phyloP scores from a whole-genome alignment of 2,797 vertebrate species.

The Sebastes itinus region DNA sequence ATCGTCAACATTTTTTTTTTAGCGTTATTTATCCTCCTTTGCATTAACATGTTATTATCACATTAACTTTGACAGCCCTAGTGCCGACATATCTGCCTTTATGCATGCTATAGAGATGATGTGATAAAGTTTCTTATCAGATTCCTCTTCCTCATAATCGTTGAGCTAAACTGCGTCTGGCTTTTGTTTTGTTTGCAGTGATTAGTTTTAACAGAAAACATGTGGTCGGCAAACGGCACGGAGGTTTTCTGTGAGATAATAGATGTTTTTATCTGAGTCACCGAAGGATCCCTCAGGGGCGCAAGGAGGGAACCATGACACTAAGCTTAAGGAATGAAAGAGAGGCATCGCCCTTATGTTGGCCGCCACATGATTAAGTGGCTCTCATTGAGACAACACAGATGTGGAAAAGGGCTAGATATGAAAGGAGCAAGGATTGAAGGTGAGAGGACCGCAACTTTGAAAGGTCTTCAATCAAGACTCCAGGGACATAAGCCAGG shows the following conservation, averaged over 20 bases:
- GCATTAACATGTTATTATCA: no score
- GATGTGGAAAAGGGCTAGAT: constrained; percentile 33
- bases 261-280: constrained; percentile 52
- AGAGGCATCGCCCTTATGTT: constrained; percentile 39
- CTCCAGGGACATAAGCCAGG: constrained; percentile 38
- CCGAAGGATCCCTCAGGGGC: constrained; percentile 20
- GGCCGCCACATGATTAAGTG: constrained; percentile 29
- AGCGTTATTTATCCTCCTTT: no score
- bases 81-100: not conserved
- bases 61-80: no score
- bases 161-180: not conserved
- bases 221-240: constrained; percentile 22
- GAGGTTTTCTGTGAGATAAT: constrained; percentile 25
- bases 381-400: constrained; percentile 38
- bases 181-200: constrained; percentile 19
- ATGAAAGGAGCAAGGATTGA: constrained; percentile 19
- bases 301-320: constrained; percentile 59
- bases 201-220: constrained; percentile 48
- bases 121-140: not conserved
- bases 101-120: not conserved
- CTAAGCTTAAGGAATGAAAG: constrained; percentile 59
- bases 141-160: not conserved
- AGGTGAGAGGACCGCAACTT: constrained; percentile 40
- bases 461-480: constrained; percentile 53
- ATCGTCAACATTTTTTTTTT: no score